These are phyloP conservation scores for Naja naja DNA, from an alignment of 2,113 vertebrate species.

Conservation along the genomic window DNA sequence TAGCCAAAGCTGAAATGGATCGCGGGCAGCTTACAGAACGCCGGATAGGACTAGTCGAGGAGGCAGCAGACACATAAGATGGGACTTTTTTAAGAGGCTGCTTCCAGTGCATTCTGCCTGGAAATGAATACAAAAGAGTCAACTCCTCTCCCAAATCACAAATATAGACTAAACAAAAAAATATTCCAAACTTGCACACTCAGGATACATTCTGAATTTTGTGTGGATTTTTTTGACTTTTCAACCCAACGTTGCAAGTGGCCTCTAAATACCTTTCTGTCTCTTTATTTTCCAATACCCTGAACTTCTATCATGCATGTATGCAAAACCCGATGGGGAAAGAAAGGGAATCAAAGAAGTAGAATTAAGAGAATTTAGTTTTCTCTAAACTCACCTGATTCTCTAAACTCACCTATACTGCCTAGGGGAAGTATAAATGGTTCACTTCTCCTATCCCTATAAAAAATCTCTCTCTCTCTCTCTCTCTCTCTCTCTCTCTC, in stretches of 20 bases:
- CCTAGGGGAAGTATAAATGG: not conserved
- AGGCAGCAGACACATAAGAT: conserved; percentile 65
- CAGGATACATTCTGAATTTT: not conserved
- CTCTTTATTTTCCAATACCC: not conserved
- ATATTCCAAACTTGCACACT: not conserved
- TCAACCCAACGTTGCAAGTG: not conserved
- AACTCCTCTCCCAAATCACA: not conserved
- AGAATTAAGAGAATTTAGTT: not conserved
- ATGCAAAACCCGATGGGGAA: not conserved
- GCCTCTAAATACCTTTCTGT: not conserved
- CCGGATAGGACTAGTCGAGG: conserved; percentile 79
- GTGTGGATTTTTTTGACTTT: not conserved
- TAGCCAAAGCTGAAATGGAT: conserved; percentile 83
- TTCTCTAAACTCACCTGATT: not conserved
- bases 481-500: no score
- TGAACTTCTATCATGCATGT: not conserved
- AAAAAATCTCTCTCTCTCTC: no score
- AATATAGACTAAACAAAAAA: not conserved
- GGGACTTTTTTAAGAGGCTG: conserved; percentile 72
- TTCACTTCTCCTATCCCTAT: not conserved
- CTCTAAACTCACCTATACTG: not conserved
- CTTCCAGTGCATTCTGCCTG: conserved; percentile 78
- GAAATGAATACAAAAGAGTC: conserved; percentile 23
- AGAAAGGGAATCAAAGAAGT: not conserved
- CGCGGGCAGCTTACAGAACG: conserved; percentile 96